Evolutionary conservation across 2,888 invertebrate species (phyloP).

Genomic region (Gibbula magus): DNA sequence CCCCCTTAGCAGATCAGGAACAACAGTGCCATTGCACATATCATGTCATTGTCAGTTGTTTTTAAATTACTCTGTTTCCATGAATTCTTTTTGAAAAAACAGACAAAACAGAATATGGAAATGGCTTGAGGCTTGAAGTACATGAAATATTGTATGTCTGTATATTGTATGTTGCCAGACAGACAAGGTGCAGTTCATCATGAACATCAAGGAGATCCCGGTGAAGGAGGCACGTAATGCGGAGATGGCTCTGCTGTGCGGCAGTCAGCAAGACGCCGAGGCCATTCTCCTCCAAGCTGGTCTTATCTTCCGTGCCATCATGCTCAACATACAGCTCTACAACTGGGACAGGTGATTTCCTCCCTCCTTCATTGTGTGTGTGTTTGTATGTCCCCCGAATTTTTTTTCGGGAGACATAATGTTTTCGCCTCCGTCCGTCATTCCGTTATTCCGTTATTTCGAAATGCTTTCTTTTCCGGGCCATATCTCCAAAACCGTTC

Average conservation of each 20-base stretch:
- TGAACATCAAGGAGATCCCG: slow-evolving; percentile 74
- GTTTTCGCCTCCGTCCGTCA: too few species aligned
- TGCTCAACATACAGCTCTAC: slow-evolving; percentile 83
- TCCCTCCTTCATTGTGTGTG: background rate
- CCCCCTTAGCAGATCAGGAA: too few species aligned
- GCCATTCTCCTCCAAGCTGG: slow-evolving; percentile 82
- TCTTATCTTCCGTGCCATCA: slow-evolving; percentile 83
- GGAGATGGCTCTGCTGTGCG: slow-evolving; percentile 82
- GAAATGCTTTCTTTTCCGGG: too few species aligned
- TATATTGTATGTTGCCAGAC: slow-evolving; percentile 63
- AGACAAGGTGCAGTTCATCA: slow-evolving; percentile 76
- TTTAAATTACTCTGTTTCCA: too few species aligned
- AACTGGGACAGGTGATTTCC: slow-evolving; percentile 83
- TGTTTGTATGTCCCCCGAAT: background rate
- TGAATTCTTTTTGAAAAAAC: too few species aligned
- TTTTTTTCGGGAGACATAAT: too few species aligned
- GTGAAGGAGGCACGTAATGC: slow-evolving; percentile 80
- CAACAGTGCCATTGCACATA: too few species aligned
- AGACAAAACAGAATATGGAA: too few species aligned
- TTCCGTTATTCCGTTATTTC: too few species aligned
- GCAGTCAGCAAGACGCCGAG: slow-evolving; percentile 84
- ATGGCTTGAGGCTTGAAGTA: background rate
- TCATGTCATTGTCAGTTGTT: too few species aligned
- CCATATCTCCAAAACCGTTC: too few species aligned
- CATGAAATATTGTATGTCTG: background rate